Percentiles rank a stretch among this genome's conserved stretches.
phyloP scores from a whole-genome alignment of 2,113 vertebrate species.

The Xiphophorus couchianus region DNA sequence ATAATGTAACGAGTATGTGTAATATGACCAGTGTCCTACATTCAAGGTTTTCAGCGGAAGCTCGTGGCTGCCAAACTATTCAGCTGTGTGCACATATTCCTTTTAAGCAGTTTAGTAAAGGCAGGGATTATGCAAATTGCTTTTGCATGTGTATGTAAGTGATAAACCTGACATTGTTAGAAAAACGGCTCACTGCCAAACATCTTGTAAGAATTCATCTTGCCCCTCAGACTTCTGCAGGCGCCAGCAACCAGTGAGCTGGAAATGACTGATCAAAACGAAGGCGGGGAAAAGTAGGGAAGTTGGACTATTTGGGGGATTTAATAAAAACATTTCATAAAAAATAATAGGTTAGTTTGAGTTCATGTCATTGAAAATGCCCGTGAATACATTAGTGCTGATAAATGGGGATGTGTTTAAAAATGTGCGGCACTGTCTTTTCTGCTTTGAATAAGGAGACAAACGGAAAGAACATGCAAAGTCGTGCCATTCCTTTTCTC shows the following conservation, averaged over 20 bases:
- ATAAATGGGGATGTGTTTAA: slow-evolving; percentile 21
- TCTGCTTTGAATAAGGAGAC: slow-evolving; percentile 18
- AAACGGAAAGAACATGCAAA: slow-evolving; percentile 65
- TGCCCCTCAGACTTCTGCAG: slow-evolving; percentile 69
- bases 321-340: slow-evolving; percentile 71
- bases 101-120: slow-evolving; percentile 28
- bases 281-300: slow-evolving; percentile 41
- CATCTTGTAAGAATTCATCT: slow-evolving; percentile 62
- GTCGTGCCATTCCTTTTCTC: slow-evolving; percentile 43
- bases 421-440: slow-evolving; percentile 32
- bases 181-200: slow-evolving; percentile 58
- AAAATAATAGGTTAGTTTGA: slow-evolving; percentile 71
- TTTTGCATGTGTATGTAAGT: slow-evolving; percentile 42
- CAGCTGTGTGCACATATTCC: slow-evolving; percentile 19
- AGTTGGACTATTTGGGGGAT: slow-evolving; percentile 72
- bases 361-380: slow-evolving; percentile 53
- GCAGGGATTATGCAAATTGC: slow-evolving; percentile 34
- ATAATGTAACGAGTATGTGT: slow-evolving; percentile 45
- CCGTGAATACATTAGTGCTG: slow-evolving; percentile 32
- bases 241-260: slow-evolving; percentile 66
- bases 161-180: slow-evolving; percentile 52
- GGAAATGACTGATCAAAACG: slow-evolving; percentile 60
- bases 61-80: slow-evolving; percentile 8
- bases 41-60: slow-evolving; percentile 23
- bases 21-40: slow-evolving; percentile 33